A percentile compares a stretch with the other conserved stretches of the same genome.
Conservation (phyloP, 2,797 vertebrate species). For the Pipistrellus pipistrellus region DNA sequence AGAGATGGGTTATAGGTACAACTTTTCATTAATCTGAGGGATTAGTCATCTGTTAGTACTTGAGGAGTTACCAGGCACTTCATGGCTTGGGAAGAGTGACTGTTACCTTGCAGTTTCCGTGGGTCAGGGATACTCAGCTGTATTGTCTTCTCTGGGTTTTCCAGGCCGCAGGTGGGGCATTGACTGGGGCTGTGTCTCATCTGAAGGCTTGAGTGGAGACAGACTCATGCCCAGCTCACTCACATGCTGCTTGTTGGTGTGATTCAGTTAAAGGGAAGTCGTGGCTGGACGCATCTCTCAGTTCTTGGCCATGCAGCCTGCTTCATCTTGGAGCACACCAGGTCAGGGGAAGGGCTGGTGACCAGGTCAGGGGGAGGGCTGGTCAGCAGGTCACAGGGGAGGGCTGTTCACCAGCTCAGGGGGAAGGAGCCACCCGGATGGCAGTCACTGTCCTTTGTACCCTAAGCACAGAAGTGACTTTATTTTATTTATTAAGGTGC, state of each 20-base stretch:
- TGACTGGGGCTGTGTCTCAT: background rate
- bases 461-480: background rate
- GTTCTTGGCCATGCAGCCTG: background rate
- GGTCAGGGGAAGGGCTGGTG: too few relatives aligned
- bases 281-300: accelerated
- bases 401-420: too few relatives aligned
- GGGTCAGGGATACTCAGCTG: too few relatives aligned
- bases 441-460: background rate
- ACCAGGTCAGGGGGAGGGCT: background rate
- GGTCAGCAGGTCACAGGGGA: too few relatives aligned
- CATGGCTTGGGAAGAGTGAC: background rate
- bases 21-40: background rate
- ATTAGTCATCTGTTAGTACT: background rate
- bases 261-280: accelerated
- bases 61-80: too few relatives aligned
- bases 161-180: accelerated
- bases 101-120: background rate
- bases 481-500: background rate
- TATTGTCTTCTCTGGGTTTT: background rate
- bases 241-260: background rate
- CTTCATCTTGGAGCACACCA: background rate
- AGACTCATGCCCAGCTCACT: too few relatives aligned
- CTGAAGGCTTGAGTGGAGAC: background rate
- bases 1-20: background rate
- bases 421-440: background rate